A percentile compares a stretch with the other conserved stretches of the same genome.
These are phyloP conservation scores for Rhodophaea formosa DNA, from an alignment of 2,888 invertebrate species.

Conservation along the genomic window DNA sequence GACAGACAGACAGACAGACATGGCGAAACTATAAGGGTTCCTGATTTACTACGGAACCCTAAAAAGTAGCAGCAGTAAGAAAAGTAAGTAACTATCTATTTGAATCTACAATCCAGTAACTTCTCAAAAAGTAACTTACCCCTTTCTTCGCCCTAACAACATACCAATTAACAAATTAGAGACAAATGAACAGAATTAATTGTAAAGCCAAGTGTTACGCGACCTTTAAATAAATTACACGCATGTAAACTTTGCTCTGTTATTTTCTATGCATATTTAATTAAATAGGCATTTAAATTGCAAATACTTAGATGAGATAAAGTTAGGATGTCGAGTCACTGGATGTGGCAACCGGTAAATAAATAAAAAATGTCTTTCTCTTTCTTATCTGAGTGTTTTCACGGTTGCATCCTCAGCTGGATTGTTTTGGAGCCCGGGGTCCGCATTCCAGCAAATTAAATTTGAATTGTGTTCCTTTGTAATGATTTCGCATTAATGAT, in stretches of 20 bases:
- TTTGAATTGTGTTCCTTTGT: too few species aligned
- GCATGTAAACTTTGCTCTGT: conserved; percentile 32
- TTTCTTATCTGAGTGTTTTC: too few species aligned
- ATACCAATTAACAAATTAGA: conserved; percentile 9
- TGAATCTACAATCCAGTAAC: neutral
- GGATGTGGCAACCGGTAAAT: neutral
- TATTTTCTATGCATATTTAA: conserved; percentile 71
- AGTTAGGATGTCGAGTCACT: neutral
- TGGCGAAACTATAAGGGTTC: too few species aligned
- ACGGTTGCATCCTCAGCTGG: too few species aligned
- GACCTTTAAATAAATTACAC: conserved; percentile 9
- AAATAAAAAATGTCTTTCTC: too few species aligned
- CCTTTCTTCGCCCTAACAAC: neutral
- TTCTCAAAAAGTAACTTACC: neutral
- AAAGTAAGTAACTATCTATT: too few species aligned
- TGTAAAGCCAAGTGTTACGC: neutral
- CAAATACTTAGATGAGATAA: conserved; percentile 15
- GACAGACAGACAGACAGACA: too few species aligned
- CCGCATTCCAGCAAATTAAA: too few species aligned
- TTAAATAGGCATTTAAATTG: conserved; percentile 69
- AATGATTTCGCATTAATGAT: too few species aligned
- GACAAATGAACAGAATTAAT: conserved; percentile 4
- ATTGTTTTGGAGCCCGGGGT: too few species aligned
- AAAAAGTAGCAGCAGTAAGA: too few species aligned
- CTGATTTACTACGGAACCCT: too few species aligned